Evolutionary conservation across 2,113 vertebrate species (phyloP), one percentile per base, ranked within the genome.

Genomic region (Archocentrus centrarchus): DNA sequence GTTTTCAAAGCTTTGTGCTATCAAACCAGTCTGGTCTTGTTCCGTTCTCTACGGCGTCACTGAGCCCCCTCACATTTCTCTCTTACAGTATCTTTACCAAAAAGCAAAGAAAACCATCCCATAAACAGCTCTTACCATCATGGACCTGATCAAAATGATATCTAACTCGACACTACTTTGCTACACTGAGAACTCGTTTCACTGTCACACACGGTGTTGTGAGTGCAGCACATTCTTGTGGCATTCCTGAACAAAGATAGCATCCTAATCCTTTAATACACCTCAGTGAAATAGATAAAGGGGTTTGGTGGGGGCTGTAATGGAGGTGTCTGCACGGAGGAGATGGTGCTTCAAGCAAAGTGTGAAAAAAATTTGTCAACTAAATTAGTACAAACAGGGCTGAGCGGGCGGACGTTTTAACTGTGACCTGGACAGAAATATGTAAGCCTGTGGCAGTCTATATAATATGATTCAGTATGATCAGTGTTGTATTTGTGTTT

Each of bases 221-320:
- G 24, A 64, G 44, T 18, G 59, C 39, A 59, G 59, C 32, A 44
- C 76, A 77, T 89, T 89, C 77, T 37, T 85, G 77, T 7, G 20
- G 78, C 76, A 91, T 93, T 93, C 88, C 82, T 81, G 73, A 66
- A 39, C 80, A 68, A 39, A 88, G 90, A 93, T 89, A 91, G 75
- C 78, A 90, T 93, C 90, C 87, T 91, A 86, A 91, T 91, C 88
- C 83, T 84, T 83, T 89, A 79, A 86, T 84, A 79, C 66, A 76
- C 81, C 80, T 84, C 57, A 66, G 64, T 86, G 41, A 83, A 18
- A 70, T 15, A 86, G 81, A 88, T 86, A 83, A 75, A 82, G 58
- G 68, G 47, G n/a, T 73, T 77, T 73, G 50, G 70, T 78, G 76
- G 53, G 78, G 68, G 68, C 47, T n/a, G 84, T 64, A 73, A 83